These are phyloP conservation scores for Cyrtonyx montezumae DNA, from an alignment of 2,113 vertebrate species.

Conservation along the genomic window DNA sequence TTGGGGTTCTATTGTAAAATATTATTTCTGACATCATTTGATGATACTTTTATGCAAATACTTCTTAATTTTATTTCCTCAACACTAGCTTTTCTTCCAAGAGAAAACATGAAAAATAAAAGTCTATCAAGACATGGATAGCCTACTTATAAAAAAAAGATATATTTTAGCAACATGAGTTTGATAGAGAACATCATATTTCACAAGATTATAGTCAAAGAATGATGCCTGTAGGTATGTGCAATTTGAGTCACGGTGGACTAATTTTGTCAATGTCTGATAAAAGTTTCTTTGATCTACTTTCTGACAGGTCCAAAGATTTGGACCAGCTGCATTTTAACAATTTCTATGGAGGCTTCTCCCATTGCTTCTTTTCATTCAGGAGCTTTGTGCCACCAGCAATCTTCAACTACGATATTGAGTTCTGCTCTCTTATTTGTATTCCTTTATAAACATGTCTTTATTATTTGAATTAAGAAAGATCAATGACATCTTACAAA, in stretches of 20 bases:
- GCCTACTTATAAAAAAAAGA: not conserved
- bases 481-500: not conserved
- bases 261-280: not conserved
- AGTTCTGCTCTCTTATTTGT: not conserved
- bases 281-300: not conserved
- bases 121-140: not conserved
- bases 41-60: not conserved
- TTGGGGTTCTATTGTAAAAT: not conserved
- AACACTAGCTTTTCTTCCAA: not conserved
- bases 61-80: not conserved
- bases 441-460: not conserved
- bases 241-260: not conserved
- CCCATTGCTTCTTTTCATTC: not conserved
- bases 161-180: not conserved
- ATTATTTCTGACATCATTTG: not conserved
- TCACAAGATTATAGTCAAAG: not conserved
- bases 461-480: not conserved
- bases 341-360: not conserved
- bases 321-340: not conserved
- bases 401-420: not conserved
- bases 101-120: not conserved
- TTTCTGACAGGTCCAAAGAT: not conserved
- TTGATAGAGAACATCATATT: not conserved
- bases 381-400: not conserved
- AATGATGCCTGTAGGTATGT: not conserved